These are phyloP conservation scores for Marisa cornuarietis DNA, from an alignment of 1,140 invertebrate genomes.

Conservation along the genomic window DNA sequence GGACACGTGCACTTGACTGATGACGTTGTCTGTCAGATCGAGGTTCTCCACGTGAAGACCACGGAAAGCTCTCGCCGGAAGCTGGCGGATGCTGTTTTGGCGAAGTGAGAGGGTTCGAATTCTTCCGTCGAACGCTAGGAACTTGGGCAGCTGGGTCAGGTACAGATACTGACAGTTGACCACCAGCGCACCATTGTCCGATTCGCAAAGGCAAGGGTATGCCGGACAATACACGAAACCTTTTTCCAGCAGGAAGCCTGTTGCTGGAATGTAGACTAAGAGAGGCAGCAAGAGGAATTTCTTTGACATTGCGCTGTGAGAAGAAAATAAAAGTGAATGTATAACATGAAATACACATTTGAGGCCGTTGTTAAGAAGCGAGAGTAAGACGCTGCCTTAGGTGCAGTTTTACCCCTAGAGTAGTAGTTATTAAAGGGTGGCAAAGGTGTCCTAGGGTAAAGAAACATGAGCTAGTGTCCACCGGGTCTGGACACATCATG, in stretches of 20 bases:
- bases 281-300: background rate
- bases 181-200: constrained; percentile 24
- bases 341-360: no score
- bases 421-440: no score
- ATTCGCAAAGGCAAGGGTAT: constrained; percentile 36
- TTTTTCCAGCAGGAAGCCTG: constrained; percentile 3
- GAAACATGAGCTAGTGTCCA: no score
- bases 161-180: constrained; percentile 39
- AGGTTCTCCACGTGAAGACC: constrained; percentile 32
- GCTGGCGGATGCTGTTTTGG: constrained; percentile 36
- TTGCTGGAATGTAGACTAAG: background rate
- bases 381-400: no score
- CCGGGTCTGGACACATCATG: no score
- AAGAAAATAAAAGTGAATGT: no score
- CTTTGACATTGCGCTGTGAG: no score
- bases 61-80: constrained; percentile 27
- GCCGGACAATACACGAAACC: constrained; percentile 39
- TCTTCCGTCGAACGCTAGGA: constrained; percentile 35
- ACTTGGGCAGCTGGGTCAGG: constrained; percentile 35
- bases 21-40: constrained; percentile 80
- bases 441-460: no score
- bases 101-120: constrained; percentile 32
- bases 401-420: no score
- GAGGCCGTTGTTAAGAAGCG: no score
- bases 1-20: constrained; percentile 76